Evolutionary conservation across 2,888 invertebrate species (phyloP).

Genomic region (Diploptera punctata): DNA sequence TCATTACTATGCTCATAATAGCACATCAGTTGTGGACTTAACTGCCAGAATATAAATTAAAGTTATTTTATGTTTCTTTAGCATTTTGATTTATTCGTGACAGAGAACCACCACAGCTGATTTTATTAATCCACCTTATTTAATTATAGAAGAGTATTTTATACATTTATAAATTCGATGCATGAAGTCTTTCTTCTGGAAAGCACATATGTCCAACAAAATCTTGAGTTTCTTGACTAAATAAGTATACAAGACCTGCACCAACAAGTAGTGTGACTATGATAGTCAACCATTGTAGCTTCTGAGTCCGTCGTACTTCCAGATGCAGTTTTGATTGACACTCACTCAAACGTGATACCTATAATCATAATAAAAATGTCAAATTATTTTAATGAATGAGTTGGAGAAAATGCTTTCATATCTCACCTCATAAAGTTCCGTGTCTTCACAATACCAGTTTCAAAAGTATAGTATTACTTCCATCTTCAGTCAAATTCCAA

Average conservation of each 20-base stretch:
- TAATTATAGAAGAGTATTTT: background rate
- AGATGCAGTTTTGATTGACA: conserved; percentile 57
- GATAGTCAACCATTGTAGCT: conserved; percentile 60
- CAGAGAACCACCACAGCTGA: background rate
- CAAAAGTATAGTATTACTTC: too few relatives aligned
- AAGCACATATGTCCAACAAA: conserved; percentile 16
- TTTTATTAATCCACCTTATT: background rate
- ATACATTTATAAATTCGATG: background rate
- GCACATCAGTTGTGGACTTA: too few relatives aligned
- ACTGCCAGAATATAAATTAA: too few relatives aligned
- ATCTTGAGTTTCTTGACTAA: conserved; percentile 10
- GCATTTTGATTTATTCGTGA: too few relatives aligned
- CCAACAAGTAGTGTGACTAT: conserved; percentile 57
- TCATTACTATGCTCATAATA: too few relatives aligned
- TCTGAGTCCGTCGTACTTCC: conserved; percentile 59
- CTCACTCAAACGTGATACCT: conserved; percentile 57
- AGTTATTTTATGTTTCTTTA: too few relatives aligned
- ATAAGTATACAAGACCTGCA: conserved; percentile 49
- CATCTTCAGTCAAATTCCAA: too few relatives aligned
- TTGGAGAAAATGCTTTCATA: too few relatives aligned
- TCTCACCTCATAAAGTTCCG: too few relatives aligned
- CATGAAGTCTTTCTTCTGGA: conserved; percentile 7
- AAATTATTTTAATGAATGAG: too few relatives aligned
- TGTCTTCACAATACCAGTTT: too few relatives aligned
- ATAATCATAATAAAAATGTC: too few relatives aligned